Conservation (phyloP, 2,888 invertebrate species). For the Xylota segnis region DNA sequence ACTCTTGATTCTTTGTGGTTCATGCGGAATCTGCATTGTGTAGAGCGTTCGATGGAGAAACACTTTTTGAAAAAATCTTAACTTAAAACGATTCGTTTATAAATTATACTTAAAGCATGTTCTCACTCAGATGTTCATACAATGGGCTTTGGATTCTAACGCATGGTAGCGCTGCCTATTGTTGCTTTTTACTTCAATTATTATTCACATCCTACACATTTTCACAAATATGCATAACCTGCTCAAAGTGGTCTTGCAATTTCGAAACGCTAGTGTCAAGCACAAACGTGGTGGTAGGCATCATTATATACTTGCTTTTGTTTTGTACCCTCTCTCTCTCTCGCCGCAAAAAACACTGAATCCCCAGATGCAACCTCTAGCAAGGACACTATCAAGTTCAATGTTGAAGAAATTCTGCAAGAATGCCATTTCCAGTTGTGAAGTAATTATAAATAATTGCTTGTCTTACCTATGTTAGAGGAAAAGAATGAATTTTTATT, state of each 20-base stretch:
- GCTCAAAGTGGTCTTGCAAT: not conserved
- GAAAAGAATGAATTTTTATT: not conserved
- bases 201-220: too few species aligned
- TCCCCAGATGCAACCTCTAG: not conserved
- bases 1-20: too few species aligned
- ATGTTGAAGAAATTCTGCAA: not conserved
- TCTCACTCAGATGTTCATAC: too few species aligned
- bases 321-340: not conserved
- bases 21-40: too few species aligned
- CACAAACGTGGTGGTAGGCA: not conserved
- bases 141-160: too few species aligned
- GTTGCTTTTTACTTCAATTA: too few species aligned
- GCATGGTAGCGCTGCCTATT: too few species aligned
- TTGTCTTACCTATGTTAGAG: not conserved
- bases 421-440: not conserved
- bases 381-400: not conserved
- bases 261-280: not conserved
- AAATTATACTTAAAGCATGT: too few species aligned
- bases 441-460: not conserved
- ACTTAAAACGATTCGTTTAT: too few species aligned
- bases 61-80: too few species aligned
- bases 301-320: constrained; percentile 11
- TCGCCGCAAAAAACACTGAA: not conserved
- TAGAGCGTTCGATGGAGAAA: too few species aligned
- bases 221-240: not conserved